These are phyloP conservation scores for Crossaster papposus DNA, from an alignment of 53 echinoderm and acorn worm genomes.

Conservation along the genomic window DNA sequence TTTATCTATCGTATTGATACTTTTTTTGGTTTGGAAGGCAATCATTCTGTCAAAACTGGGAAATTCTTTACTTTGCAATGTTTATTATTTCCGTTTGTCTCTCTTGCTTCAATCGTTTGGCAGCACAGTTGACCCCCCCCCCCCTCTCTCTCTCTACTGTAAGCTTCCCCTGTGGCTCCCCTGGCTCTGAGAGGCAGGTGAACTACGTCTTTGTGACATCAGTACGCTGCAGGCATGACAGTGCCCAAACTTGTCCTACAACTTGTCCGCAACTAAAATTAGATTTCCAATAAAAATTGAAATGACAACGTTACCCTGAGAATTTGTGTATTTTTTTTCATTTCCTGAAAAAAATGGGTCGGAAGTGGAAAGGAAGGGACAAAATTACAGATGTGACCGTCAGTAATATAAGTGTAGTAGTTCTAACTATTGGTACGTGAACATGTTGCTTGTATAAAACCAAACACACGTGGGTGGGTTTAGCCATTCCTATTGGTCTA, in stretches of 20 bases:
- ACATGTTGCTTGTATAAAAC: too few species aligned
- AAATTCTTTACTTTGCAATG: not conserved
- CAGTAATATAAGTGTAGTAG: too few species aligned
- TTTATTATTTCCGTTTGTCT: not conserved
- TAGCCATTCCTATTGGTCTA: too few species aligned
- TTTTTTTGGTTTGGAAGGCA: not conserved
- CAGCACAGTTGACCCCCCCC: not conserved
- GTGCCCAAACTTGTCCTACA: not conserved
- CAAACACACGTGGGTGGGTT: too few species aligned
- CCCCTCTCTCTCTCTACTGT: too few species aligned
- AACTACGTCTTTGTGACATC: not conserved
- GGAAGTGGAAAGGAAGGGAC: too few species aligned
- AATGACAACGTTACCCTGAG: not conserved
- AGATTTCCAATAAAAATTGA: not conserved
- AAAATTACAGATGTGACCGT: too few species aligned
- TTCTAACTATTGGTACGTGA: too few species aligned
- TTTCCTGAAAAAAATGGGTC: too few species aligned
- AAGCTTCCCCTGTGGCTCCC: not conserved
- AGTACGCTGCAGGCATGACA: not conserved
- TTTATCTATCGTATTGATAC: too few species aligned
- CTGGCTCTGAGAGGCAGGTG: constrained; percentile 9
- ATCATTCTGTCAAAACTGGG: not conserved
- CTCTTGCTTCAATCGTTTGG: not conserved
- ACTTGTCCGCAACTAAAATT: not conserved
- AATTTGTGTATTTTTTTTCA: not conserved